A percentile compares a stretch with the other conserved stretches of the same genome.
Conservation (phyloP, 2,113 vertebrate genomes). For the Microcebus tavaratra region DNA sequence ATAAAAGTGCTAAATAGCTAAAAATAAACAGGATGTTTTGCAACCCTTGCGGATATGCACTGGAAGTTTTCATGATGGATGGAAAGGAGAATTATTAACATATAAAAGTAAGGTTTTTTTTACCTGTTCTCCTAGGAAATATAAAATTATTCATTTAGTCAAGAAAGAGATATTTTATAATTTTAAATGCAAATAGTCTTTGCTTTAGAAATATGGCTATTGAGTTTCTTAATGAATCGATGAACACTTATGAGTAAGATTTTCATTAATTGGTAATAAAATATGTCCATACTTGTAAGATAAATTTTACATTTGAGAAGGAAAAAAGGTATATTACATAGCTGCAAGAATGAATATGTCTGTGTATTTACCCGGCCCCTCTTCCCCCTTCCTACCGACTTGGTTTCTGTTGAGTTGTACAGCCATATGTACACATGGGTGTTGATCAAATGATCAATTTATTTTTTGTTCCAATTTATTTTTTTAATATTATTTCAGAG, state of each 20-base stretch:
- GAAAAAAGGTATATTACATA: neutral
- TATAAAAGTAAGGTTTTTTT: neutral
- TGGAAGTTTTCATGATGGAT: neutral
- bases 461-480: no score
- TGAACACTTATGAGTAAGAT: neutral
- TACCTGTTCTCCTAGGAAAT: neutral
- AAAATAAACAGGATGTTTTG: constrained; percentile 31
- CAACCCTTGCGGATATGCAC: neutral
- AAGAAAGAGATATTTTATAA: neutral
- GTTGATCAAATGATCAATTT: no score
- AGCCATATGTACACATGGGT: no score
- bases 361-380: no score
- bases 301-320: rapidly evolving
- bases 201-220: neutral
- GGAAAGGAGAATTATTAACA: neutral
- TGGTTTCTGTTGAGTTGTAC: no score
- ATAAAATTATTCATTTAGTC: neutral
- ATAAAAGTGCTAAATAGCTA: constrained; percentile 28
- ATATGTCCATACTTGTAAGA: neutral
- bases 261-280: neutral
- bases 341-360: neutral
- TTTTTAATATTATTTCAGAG: no score
- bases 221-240: neutral
- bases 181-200: neutral
- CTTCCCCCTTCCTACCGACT: no score